These are phyloP conservation scores for Rhinopomastus cyanomelas DNA, from an alignment of 2,113 vertebrate species.

Conservation along the genomic window DNA sequence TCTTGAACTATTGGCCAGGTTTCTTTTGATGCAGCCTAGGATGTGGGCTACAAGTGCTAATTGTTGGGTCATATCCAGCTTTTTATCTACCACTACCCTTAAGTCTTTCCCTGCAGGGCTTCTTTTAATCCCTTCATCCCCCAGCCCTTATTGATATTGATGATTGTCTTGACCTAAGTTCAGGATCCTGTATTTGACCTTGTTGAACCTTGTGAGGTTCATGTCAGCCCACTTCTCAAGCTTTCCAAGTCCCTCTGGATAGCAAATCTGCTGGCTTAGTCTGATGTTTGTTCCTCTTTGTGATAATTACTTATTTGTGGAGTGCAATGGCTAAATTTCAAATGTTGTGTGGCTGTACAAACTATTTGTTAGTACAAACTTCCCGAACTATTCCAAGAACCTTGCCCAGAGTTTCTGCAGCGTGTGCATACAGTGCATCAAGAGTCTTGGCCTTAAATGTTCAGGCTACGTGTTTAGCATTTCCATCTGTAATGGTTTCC, in stretches of 20 bases:
- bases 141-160: not conserved
- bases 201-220: not conserved
- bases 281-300: slow-evolving; percentile 67
- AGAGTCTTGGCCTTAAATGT: slow-evolving; percentile 89
- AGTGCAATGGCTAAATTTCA: slow-evolving; percentile 84
- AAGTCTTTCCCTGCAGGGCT: not conserved
- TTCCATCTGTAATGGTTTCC: slow-evolving; percentile 81
- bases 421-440: slow-evolving; percentile 61
- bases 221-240: not conserved
- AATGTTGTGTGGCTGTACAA: slow-evolving; percentile 78
- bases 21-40: not conserved
- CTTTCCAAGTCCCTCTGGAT: not conserved
- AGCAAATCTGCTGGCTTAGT: not conserved
- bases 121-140: not conserved
- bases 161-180: not conserved
- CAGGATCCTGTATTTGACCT: not conserved
- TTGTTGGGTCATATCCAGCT: not conserved
- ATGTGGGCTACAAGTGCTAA: not conserved
- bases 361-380: too few species aligned
- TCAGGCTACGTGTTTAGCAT: slow-evolving; percentile 83
- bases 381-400: slow-evolving; percentile 80
- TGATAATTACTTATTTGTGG: slow-evolving; percentile 81
- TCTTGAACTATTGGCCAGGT: not conserved
- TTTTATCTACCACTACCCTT: not conserved
- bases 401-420: slow-evolving; percentile 69